A percentile compares a stretch with the other conserved stretches of the same genome.
Evolutionary conservation across 2,113 vertebrate genomes (phyloP).

Genomic region (Puntigrus tetrazona): DNA sequence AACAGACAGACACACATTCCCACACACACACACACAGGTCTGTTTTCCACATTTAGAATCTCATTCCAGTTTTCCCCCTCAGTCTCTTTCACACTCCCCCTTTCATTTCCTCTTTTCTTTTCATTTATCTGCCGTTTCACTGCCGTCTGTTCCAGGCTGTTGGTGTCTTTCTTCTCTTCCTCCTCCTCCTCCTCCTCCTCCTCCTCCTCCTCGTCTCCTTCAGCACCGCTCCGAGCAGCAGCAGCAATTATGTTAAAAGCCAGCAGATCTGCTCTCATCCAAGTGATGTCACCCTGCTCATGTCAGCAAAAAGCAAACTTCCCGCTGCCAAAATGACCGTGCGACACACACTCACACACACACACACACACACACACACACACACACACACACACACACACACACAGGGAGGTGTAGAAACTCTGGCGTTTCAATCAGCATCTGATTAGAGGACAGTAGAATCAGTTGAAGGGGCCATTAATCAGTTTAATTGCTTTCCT

Average conservation of each 20-base stretch:
- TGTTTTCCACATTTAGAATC: constrained; percentile 1
- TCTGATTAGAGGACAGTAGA: constrained; percentile 36
- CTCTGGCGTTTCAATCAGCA: constrained; percentile 57
- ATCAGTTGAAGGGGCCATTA: constrained; percentile 40
- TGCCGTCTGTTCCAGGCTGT: constrained; percentile 56
- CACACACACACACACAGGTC: constrained; percentile 23
- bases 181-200: constrained; percentile 42
- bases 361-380: constrained; percentile 37
- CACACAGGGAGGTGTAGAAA: constrained; percentile 48
- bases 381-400: constrained; percentile 30
- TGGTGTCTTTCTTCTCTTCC: constrained; percentile 58
- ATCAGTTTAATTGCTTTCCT: constrained; percentile 51
- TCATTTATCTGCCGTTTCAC: constrained; percentile 20
- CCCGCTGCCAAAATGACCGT: constrained; percentile 64
- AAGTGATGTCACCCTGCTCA: constrained; percentile 77
- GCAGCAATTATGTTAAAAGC: constrained; percentile 60
- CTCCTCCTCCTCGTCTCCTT: constrained; percentile 43
- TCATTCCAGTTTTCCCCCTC: constrained; percentile 27
- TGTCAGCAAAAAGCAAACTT: constrained; percentile 67
- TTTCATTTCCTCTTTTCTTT: constrained; percentile 5
- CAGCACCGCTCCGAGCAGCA: constrained; percentile 3
- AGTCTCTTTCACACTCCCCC: neutral
- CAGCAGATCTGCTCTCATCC: constrained; percentile 36
- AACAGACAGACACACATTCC: constrained; percentile 35
- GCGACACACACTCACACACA: constrained; percentile 38